Evolutionary conservation across 2,113 vertebrate species (phyloP).

Genomic region (Ictidomys tridecemlineatus): DNA sequence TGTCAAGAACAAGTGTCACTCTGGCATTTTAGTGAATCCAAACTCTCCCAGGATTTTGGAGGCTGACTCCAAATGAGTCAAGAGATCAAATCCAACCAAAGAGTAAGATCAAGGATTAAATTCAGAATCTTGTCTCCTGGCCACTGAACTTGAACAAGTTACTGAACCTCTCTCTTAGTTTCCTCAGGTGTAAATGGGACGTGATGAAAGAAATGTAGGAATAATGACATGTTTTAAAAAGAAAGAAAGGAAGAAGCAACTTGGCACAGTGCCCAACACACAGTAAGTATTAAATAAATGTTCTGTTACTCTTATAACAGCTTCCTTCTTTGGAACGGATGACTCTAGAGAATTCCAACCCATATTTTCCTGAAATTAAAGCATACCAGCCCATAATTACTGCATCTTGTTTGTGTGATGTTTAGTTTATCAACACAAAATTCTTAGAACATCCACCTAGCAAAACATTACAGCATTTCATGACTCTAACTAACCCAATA

Average conservation of each 20-base stretch:
- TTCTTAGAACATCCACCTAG: neutral
- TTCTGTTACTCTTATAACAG: neutral
- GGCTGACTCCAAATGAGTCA: neutral
- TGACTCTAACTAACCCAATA: neutral
- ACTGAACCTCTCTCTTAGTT: neutral
- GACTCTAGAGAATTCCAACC: neutral
- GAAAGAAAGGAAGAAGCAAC: neutral
- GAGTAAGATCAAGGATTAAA: neutral
- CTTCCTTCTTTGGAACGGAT: neutral
- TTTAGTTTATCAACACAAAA: slow-evolving; percentile 24
- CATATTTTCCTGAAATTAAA: neutral
- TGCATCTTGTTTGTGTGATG: neutral
- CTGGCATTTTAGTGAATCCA: neutral
- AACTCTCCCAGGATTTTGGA: neutral
- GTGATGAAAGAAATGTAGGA: neutral
- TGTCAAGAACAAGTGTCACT: neutral
- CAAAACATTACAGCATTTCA: neutral
- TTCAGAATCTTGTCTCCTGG: neutral
- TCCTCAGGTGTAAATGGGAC: neutral
- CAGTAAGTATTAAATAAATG: slow-evolving; percentile 31
- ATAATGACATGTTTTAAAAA: neutral
- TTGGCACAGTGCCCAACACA: neutral
- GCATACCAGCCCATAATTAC: neutral
- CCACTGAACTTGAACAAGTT: neutral
- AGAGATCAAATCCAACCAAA: neutral